A percentile compares a stretch with the other conserved stretches of the same genome.
Conservation (phyloP, 2,888 invertebrate genomes). For the Sylvicola cinctus region DNA sequence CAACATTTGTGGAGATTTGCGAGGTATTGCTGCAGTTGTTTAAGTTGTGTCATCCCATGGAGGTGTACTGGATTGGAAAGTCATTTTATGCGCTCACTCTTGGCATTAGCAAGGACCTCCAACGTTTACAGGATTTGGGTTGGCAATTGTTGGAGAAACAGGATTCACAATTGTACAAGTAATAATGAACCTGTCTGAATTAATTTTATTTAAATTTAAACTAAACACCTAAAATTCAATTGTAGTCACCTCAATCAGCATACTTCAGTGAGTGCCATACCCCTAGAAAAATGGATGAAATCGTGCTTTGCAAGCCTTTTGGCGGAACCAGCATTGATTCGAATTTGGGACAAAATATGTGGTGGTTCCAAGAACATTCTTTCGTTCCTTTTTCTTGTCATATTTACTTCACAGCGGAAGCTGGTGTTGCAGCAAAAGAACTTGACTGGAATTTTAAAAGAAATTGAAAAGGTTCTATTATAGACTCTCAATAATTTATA, state of each 20-base stretch:
- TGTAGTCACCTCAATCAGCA: too few relatives aligned
- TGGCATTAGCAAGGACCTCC: too few relatives aligned
- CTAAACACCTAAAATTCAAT: too few relatives aligned
- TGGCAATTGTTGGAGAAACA: constrained; percentile 52
- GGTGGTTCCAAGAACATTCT: constrained; percentile 70
- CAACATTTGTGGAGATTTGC: background rate
- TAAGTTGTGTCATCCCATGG: too few relatives aligned
- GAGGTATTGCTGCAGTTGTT: too few relatives aligned
- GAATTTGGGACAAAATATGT: constrained; percentile 77
- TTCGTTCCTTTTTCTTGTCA: constrained; percentile 53
- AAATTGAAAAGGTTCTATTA: constrained; percentile 51
- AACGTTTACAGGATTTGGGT: constrained; percentile 46
- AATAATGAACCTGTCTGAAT: constrained; percentile 8
- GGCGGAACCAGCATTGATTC: constrained; percentile 52
- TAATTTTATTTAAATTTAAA: too few relatives aligned
- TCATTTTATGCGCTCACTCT: constrained; percentile 53
- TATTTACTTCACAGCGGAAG: constrained; percentile 47
- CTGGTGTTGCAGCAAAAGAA: constrained; percentile 40
- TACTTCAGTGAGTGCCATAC: too few relatives aligned
- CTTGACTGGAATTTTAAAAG: constrained; percentile 36
- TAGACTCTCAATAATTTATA: too few relatives aligned
- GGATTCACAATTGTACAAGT: constrained; percentile 49
- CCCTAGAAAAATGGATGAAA: constrained; percentile 59
- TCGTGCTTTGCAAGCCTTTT: constrained; percentile 67
- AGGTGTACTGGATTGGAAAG: constrained; percentile 68